A percentile compares a stretch with the other conserved stretches of the same genome.
Conservation (phyloP, 2,113 vertebrate genomes). For the Cryptotis parvus region DNA sequence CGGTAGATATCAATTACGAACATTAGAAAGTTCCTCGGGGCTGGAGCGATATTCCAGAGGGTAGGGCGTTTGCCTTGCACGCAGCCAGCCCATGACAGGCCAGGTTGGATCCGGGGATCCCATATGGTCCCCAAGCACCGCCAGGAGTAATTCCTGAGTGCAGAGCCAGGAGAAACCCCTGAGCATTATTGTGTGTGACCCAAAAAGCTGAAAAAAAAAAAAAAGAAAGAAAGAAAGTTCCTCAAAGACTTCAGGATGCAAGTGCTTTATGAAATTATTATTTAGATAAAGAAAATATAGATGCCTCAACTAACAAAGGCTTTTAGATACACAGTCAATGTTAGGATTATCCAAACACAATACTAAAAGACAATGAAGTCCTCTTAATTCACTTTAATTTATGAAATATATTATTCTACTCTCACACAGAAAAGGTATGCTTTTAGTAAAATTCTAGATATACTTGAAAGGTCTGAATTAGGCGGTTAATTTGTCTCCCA, state of each 20-base stretch:
- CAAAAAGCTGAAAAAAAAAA: too few relatives aligned
- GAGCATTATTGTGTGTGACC: too few relatives aligned
- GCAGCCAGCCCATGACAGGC: too few relatives aligned
- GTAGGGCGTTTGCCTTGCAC: too few relatives aligned
- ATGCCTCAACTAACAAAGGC: slow-evolving; percentile 83
- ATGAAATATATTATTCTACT: slow-evolving; percentile 86
- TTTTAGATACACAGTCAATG: slow-evolving; percentile 82
- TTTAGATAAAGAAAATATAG: slow-evolving; percentile 85
- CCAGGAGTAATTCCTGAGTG: too few relatives aligned
- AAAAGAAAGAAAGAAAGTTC: too few relatives aligned
- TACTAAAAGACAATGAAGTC: slow-evolving; percentile 82
- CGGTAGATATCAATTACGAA: slow-evolving; percentile 85
- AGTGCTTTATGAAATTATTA: slow-evolving; percentile 86
- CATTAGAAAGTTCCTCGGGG: slow-evolving; percentile 85
- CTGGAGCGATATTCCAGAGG: too few relatives aligned
- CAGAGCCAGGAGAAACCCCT: too few relatives aligned
- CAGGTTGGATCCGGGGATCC: too few relatives aligned
- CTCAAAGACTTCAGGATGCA: slow-evolving; percentile 85
- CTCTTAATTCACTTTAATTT: slow-evolving; percentile 77
- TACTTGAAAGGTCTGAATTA: slow-evolving; percentile 82
- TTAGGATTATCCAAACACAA: slow-evolving; percentile 86
- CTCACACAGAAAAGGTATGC: slow-evolving; percentile 80
- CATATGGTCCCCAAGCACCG: too few relatives aligned
- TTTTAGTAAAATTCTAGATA: slow-evolving; percentile 84
- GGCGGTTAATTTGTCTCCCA: slow-evolving; percentile 84